Percentiles rank a stretch among this genome's conserved stretches.
phyloP scores from a whole-genome alignment of 2,113 vertebrate species.

The Solenodon paradoxus region DNA sequence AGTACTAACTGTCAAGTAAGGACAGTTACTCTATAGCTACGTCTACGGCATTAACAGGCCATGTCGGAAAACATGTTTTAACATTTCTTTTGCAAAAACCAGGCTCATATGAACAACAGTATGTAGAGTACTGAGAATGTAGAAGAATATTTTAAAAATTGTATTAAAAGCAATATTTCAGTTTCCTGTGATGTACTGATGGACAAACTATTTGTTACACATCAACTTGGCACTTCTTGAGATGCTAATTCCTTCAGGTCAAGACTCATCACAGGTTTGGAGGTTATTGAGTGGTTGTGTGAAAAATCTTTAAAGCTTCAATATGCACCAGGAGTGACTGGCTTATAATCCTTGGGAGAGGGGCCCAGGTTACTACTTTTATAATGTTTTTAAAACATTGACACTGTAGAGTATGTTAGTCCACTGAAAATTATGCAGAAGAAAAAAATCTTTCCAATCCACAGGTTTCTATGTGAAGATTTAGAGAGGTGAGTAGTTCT shows the following conservation, averaged over 20 bases:
- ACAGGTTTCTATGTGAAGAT: accelerated
- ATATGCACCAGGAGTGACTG: not conserved
- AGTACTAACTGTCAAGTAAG: not conserved
- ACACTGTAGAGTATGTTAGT: not conserved
- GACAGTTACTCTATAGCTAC: not conserved
- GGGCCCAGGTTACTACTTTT: not conserved
- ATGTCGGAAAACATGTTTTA: not conserved
- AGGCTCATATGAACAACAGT: not conserved
- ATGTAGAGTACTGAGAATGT: not conserved
- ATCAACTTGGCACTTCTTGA: not conserved
- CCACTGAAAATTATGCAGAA: not conserved
- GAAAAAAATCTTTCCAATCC: not conserved
- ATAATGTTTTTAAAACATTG: not conserved
- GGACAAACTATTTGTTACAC: accelerated
- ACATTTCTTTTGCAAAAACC: not conserved
- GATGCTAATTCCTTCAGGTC: not conserved
- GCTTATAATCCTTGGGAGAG: not conserved
- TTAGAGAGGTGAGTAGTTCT: too few relatives aligned
- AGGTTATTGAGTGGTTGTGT: accelerated
- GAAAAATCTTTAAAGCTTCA: accelerated
- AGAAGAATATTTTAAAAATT: not conserved
- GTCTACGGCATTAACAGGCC: not conserved
- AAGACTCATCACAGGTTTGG: not conserved
- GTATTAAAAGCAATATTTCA: not conserved
- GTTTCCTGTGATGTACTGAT: not conserved